Conservation (phyloP, 2,113 vertebrate genomes). For the Prunella fulvescens region DNA sequence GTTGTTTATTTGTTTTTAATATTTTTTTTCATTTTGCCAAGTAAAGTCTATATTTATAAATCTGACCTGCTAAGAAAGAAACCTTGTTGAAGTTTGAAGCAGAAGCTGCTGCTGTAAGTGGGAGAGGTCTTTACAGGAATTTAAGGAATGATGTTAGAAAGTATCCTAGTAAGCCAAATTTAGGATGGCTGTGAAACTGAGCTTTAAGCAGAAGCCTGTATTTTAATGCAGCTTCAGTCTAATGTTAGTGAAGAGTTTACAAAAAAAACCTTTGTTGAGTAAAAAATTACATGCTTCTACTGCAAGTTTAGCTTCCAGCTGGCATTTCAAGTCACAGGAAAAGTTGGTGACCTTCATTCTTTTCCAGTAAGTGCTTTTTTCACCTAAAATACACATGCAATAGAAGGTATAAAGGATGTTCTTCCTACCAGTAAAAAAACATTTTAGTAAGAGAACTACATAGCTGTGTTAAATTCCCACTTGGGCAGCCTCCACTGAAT, state of each 20-base stretch:
- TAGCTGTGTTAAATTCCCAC: neutral
- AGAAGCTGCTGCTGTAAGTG: conserved; percentile 64
- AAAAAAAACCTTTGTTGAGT: neutral
- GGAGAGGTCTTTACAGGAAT: conserved; percentile 76
- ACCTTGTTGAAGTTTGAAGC: conserved; percentile 66
- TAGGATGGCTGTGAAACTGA: conserved; percentile 59
- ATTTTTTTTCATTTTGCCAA: conserved; percentile 15
- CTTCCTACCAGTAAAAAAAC: neutral
- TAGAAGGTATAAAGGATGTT: neutral
- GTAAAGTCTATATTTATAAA: conserved; percentile 19
- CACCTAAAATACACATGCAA: neutral
- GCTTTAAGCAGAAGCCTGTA: conserved; percentile 52
- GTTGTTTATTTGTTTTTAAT: conserved; percentile 4
- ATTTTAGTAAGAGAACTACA: neutral
- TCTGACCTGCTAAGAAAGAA: conserved; percentile 60
- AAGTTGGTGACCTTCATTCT: neutral
- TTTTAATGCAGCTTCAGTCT: conserved; percentile 37
- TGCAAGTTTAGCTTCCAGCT: neutral
- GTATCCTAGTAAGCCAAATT: conserved; percentile 66
- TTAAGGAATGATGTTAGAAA: conserved; percentile 78
- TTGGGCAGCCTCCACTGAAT: neutral
- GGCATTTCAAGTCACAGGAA: neutral
- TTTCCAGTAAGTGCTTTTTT: neutral
- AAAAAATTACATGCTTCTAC: neutral
- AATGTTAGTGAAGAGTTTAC: neutral